Evolutionary conservation across 2,888 invertebrate species (phyloP).

Genomic region (Melanostoma scalare): DNA sequence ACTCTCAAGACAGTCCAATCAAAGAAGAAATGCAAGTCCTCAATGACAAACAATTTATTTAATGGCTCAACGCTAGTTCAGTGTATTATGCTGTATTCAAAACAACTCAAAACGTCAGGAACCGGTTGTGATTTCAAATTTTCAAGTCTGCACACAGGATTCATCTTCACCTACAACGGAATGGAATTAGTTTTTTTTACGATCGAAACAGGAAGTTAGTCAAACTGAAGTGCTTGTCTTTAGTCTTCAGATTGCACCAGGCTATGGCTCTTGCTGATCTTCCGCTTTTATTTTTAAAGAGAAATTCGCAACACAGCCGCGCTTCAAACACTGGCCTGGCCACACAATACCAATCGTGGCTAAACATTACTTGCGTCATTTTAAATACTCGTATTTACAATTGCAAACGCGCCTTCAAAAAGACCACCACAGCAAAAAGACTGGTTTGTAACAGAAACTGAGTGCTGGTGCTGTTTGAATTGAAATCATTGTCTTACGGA

Average conservation of each 20-base stretch:
- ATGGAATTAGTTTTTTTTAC: slow-evolving; percentile 15
- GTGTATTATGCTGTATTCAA: neutral
- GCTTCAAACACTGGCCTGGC: slow-evolving; percentile 23
- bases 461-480: slow-evolving; percentile 19
- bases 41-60: neutral
- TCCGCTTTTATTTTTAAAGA: slow-evolving; percentile 41
- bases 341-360: slow-evolving; percentile 22
- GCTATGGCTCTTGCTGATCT: slow-evolving; percentile 30
- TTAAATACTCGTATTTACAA: neutral
- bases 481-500: slow-evolving; percentile 43
- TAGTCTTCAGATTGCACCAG: slow-evolving; percentile 24
- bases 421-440: slow-evolving; percentile 28
- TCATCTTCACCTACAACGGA: slow-evolving; percentile 58
- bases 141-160: slow-evolving; percentile 31
- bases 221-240: slow-evolving; percentile 33
- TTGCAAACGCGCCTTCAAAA: slow-evolving; percentile 21
- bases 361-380: slow-evolving; percentile 16
- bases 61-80: neutral
- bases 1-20: slow-evolving; percentile 35
- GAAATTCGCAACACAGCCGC: slow-evolving; percentile 52
- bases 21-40: slow-evolving; percentile 1
- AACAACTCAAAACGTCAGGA: slow-evolving; percentile 9
- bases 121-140: slow-evolving; percentile 16
- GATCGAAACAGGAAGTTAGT: slow-evolving; percentile 49
- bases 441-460: slow-evolving; percentile 25